Evolutionary conservation across 1,140 invertebrate genomes (phyloP).

Genomic region (Acyrthosiphon pisum): DNA sequence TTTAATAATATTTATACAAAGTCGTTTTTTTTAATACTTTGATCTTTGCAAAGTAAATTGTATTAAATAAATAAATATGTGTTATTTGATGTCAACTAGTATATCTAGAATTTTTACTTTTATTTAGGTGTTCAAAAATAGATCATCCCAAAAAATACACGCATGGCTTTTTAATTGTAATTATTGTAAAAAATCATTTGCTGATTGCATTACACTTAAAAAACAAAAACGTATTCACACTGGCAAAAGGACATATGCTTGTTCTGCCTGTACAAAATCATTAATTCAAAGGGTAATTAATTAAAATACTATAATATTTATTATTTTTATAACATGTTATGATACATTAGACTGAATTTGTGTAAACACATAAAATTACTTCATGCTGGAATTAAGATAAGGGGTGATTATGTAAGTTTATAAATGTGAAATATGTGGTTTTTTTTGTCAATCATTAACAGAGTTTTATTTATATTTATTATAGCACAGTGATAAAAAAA

Average conservation of each 20-base stretch:
- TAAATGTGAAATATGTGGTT: constrained; percentile 77
- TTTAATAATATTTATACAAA: neutral
- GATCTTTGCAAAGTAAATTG: neutral
- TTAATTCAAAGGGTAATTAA: constrained; percentile 76
- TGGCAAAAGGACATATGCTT: constrained; percentile 93
- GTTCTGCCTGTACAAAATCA: constrained; percentile 88
- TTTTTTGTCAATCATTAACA: constrained; percentile 72
- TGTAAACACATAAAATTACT: constrained; percentile 83
- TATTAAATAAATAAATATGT: neutral
- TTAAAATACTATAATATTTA: constrained; percentile 9
- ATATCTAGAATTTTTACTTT: neutral
- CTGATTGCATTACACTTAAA: constrained; percentile 94
- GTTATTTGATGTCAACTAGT: neutral
- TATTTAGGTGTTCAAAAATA: constrained; percentile 71
- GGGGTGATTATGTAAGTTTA: constrained; percentile 67
- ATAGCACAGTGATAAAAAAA: constrained; percentile 82
- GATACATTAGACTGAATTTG: constrained; percentile 70
- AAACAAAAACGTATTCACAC: constrained; percentile 98
- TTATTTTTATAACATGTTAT: constrained; percentile 28
- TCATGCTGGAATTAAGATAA: constrained; percentile 77
- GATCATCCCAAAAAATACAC: constrained; percentile 73
- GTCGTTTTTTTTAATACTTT: too few species aligned
- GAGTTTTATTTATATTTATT: constrained; percentile 81
- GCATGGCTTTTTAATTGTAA: constrained; percentile 87
- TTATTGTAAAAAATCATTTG: constrained; percentile 99